phyloP scores from a whole-genome alignment of 2,888 invertebrate genomes.

The Athalia circularis region DNA sequence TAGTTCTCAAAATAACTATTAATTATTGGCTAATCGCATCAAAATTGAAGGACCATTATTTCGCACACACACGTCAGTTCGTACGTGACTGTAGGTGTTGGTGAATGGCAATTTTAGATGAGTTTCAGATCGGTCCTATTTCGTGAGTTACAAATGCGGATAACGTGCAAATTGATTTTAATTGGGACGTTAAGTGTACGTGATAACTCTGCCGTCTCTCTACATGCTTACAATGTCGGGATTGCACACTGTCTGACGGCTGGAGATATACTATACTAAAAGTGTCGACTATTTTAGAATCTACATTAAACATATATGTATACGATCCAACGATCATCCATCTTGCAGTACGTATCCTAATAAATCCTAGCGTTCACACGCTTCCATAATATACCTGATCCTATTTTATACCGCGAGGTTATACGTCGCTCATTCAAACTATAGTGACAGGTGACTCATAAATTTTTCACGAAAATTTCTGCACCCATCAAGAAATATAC shows the following conservation, averaged over 20 bases:
- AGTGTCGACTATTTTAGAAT: not conserved
- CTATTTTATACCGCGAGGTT: not conserved
- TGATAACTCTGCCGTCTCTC: not conserved
- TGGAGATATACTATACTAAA: too few species aligned
- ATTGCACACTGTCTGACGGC: not conserved
- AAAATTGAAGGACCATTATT: not conserved
- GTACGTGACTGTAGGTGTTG: not conserved
- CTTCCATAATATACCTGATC: not conserved
- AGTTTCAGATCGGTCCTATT: not conserved
- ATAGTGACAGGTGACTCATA: conserved; percentile 1
- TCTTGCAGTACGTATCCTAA: not conserved
- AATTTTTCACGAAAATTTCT: not conserved
- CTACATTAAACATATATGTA: not conserved
- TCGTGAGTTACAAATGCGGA: not conserved
- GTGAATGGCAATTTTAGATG: not conserved
- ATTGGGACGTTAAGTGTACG: conserved; percentile 6
- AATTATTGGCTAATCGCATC: not conserved
- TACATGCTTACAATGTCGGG: not conserved
- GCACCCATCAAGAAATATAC: not conserved
- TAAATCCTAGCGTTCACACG: not conserved
- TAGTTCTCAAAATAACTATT: not conserved
- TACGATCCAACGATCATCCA: not conserved
- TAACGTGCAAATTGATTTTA: not conserved
- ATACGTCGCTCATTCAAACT: not conserved
- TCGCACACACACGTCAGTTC: too few species aligned